A percentile compares a stretch with the other conserved stretches of the same genome.
Conservation (phyloP, 2,113 vertebrate species). For the Bungarus multicinctus region DNA sequence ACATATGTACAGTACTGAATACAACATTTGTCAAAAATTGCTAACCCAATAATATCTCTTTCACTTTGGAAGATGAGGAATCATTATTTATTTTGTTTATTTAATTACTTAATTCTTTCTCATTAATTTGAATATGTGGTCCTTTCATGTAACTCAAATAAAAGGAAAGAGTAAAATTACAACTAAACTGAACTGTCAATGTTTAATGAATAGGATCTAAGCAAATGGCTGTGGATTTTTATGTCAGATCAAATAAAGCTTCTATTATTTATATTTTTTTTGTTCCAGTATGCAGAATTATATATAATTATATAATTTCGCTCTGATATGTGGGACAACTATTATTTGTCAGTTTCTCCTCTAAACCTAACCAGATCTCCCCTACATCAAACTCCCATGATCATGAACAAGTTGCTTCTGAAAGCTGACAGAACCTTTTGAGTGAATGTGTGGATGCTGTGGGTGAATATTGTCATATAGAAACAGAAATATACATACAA, state of each 20-base stretch:
- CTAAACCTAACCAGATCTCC: background rate
- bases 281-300: background rate
- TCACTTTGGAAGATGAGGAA: background rate
- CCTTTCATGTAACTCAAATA: slow-evolving; percentile 36
- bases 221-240: background rate
- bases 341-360: background rate
- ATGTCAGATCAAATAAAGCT: slow-evolving; percentile 32
- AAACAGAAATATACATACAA: background rate
- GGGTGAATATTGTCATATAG: background rate
- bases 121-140: slow-evolving; percentile 34
- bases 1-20: background rate
- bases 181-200: background rate
- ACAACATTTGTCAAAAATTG: background rate
- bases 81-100: background rate
- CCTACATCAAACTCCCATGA: too few relatives aligned
- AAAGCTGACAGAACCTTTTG: background rate
- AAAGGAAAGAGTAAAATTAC: background rate
- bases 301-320: background rate
- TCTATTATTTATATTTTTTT: background rate
- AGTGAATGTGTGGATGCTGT: background rate
- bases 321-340: background rate
- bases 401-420: background rate
- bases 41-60: slow-evolving; percentile 21
- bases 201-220: slow-evolving; percentile 52
- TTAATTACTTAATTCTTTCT: background rate